These are phyloP conservation scores for Scyliorhinus canicula DNA, from an alignment of 2,797 vertebrate species.

Conservation along the genomic window DNA sequence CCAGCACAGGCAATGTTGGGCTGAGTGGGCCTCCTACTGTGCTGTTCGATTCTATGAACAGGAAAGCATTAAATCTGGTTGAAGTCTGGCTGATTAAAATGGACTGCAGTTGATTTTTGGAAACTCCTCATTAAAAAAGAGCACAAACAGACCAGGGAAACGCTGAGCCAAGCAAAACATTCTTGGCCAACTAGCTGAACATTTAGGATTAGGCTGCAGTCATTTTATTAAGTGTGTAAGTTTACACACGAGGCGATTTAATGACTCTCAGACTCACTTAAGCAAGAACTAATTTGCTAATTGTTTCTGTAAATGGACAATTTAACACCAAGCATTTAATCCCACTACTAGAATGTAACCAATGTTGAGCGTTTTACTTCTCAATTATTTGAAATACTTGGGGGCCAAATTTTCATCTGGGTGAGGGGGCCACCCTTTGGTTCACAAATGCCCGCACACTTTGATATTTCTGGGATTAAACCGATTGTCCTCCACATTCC, in stretches of 20 bases:
- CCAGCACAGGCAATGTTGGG: neutral
- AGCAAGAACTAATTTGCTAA: constrained; percentile 3
- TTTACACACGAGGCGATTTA: neutral
- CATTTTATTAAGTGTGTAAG: neutral
- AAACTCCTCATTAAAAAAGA: neutral
- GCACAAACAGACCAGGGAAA: neutral
- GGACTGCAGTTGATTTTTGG: neutral
- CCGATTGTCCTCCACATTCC: too few species aligned
- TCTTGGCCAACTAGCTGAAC: neutral
- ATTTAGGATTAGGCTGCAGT: neutral
- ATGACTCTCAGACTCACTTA: neutral
- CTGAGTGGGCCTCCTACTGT: neutral
- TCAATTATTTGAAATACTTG: neutral
- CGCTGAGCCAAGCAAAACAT: neutral
- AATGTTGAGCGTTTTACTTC: neutral
- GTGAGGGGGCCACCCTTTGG: neutral
- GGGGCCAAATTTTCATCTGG: neutral
- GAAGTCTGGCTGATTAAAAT: neutral
- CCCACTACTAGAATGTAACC: neutral
- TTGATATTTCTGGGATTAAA: neutral
- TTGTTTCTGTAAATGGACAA: neutral
- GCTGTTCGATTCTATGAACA: neutral
- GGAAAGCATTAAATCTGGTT: neutral
- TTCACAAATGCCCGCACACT: neutral
- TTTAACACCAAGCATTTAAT: neutral